A percentile compares a stretch with the other conserved stretches of the same genome.
Conservation (phyloP, 2,888 invertebrate species). For the Ctena decussata region DNA sequence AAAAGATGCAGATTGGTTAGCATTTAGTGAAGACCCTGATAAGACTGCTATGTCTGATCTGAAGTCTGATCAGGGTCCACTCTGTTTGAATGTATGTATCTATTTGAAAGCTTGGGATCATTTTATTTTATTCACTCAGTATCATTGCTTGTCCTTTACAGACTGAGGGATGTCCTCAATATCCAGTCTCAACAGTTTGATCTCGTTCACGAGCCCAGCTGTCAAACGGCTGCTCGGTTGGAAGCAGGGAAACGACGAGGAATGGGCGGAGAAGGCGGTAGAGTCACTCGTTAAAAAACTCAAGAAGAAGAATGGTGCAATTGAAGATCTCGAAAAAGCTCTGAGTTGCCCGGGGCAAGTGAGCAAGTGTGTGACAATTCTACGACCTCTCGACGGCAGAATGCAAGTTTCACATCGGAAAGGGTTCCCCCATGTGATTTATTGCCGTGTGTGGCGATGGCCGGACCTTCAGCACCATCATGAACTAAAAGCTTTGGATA, state of each 20-base stretch:
- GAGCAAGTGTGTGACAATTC: slow-evolving; percentile 99
- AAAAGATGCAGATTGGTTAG: too few species aligned
- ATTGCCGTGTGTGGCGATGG: slow-evolving; percentile 99
- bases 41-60: too few species aligned
- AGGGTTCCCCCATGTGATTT: slow-evolving; percentile 99
- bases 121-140: too few species aligned
- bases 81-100: too few species aligned
- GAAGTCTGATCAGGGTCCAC: too few species aligned
- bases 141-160: too few species aligned
- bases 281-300: slow-evolving; percentile 98
- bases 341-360: slow-evolving; percentile 98
- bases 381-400: slow-evolving; percentile 97
- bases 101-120: too few species aligned
- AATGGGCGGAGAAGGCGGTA: slow-evolving; percentile 99
- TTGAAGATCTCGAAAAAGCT: slow-evolving; percentile 98
- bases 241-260: slow-evolving; percentile 99
- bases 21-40: too few species aligned
- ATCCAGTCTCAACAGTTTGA: slow-evolving; percentile 95
- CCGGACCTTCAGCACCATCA: slow-evolving; percentile 99
- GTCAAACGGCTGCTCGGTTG: too few species aligned
- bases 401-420: slow-evolving; percentile 98
- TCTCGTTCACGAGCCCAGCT: slow-evolving; percentile 95
- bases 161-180: slow-evolving; percentile 78
- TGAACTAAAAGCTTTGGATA: slow-evolving; percentile 97
- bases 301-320: slow-evolving; percentile 97